phyloP scores from a whole-genome alignment of 2,888 invertebrate genomes.

The Heteromyza rotundicornis region DNA sequence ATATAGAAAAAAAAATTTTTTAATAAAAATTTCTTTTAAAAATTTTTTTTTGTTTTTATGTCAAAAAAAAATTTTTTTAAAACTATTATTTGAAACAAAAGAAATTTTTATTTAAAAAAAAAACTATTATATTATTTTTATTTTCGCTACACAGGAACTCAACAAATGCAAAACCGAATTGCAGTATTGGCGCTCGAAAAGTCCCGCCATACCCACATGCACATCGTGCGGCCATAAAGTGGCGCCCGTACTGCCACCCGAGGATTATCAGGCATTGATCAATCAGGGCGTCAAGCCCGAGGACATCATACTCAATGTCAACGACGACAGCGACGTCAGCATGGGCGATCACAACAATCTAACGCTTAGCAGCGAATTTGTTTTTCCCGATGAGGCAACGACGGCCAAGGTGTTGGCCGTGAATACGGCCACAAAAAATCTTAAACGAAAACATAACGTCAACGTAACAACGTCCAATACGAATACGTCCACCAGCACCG shows the following conservation, averaged over 20 bases:
- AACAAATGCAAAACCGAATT: slow-evolving; percentile 92
- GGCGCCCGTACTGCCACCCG: slow-evolving; percentile 63
- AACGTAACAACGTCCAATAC: slow-evolving; percentile 34
- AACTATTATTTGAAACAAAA: no score
- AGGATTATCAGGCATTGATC: slow-evolving; percentile 69
- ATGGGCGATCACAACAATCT: slow-evolving; percentile 13
- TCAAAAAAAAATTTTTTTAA: not conserved
- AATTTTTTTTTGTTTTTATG: no score
- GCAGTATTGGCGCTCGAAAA: slow-evolving; percentile 90
- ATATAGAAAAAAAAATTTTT: no score
- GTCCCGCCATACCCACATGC: slow-evolving; percentile 79
- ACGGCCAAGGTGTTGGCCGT: slow-evolving; percentile 58
- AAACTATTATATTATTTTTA: no score
- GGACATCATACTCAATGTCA: slow-evolving; percentile 59
- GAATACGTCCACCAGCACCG: slow-evolving; percentile 37
- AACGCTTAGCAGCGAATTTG: slow-evolving; percentile 42
- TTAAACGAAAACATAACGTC: slow-evolving; percentile 50
- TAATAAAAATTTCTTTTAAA: no score
- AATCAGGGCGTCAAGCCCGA: slow-evolving; percentile 69
- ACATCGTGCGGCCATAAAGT: slow-evolving; percentile 74
- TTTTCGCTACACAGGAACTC: no score
- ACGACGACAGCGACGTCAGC: slow-evolving; percentile 51
- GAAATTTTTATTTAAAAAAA: no score
- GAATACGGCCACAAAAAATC: slow-evolving; percentile 52
- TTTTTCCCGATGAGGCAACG: slow-evolving; percentile 57